phyloP scores from a whole-genome alignment of 2,888 invertebrate genomes.

The Pyrrhopygopsis socrates region DNA sequence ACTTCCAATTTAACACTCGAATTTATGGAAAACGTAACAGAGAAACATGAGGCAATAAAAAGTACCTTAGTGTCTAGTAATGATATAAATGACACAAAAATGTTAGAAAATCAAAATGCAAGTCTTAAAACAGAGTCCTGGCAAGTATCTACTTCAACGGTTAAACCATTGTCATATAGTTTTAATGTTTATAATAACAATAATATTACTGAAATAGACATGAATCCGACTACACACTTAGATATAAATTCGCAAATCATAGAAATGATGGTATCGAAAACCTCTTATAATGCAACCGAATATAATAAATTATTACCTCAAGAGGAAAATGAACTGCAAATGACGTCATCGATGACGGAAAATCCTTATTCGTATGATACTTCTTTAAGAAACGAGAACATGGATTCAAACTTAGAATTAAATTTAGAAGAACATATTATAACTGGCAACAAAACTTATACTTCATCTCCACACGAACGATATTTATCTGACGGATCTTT shows the following conservation, averaged over 20 bases:
- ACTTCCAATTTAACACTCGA: background rate
- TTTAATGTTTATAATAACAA: background rate
- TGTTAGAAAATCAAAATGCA: background rate
- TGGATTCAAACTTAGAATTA: too few species aligned
- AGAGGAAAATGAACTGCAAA: background rate
- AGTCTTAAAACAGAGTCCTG: background rate
- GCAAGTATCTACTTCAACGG: background rate
- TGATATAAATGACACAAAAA: background rate
- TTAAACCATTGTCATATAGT: background rate
- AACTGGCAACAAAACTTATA: background rate
- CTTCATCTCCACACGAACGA: background rate
- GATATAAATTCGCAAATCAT: background rate
- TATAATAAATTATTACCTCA: background rate
- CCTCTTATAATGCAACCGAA: background rate
- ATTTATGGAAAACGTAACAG: background rate
- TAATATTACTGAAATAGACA: background rate
- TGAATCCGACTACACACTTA: background rate
- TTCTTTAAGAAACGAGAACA: background rate
- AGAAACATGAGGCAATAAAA: background rate
- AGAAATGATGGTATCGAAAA: background rate
- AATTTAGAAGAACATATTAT: background rate
- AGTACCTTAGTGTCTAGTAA: background rate
- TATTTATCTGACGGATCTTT: background rate
- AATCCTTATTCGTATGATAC: background rate
- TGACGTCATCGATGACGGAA: background rate